Evolutionary conservation across 2,113 vertebrate genomes (phyloP).

Genomic region (Typhlomys cinereus): DNA sequence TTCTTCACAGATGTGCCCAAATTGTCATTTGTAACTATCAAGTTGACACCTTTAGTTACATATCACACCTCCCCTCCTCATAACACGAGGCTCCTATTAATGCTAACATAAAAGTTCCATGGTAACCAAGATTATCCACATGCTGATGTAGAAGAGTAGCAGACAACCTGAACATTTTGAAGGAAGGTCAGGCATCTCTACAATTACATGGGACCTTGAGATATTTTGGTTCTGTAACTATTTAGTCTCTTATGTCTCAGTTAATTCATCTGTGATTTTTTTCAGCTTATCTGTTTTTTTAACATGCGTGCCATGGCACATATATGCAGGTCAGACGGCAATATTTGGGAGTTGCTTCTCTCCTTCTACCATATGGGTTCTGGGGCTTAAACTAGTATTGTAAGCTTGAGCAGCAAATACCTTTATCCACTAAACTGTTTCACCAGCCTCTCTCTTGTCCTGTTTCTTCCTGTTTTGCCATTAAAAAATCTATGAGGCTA

Average conservation of each 20-base stretch:
- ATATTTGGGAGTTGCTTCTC: too few species aligned
- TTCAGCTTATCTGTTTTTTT: too few species aligned
- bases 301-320: too few species aligned
- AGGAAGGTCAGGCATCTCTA: background rate
- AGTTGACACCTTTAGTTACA: too few species aligned
- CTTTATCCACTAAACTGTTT: too few species aligned
- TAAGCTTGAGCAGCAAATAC: too few species aligned
- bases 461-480: background rate
- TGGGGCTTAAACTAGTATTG: too few species aligned
- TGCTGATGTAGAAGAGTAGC: background rate
- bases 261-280: constrained; percentile 33
- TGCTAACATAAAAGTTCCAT: background rate
- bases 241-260: background rate
- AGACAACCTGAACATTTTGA: background rate
- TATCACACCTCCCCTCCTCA: background rate
- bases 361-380: too few species aligned
- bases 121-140: background rate
- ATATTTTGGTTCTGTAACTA: background rate
- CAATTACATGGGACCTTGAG: background rate
- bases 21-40: too few species aligned
- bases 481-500: background rate
- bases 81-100: background rate
- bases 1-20: too few species aligned
- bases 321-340: too few species aligned
- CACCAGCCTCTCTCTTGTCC: too few species aligned